Evolutionary conservation across 2,888 invertebrate species (phyloP), one percentile per base, ranked within the genome.

Genomic region (Drosophila pullipes): DNA sequence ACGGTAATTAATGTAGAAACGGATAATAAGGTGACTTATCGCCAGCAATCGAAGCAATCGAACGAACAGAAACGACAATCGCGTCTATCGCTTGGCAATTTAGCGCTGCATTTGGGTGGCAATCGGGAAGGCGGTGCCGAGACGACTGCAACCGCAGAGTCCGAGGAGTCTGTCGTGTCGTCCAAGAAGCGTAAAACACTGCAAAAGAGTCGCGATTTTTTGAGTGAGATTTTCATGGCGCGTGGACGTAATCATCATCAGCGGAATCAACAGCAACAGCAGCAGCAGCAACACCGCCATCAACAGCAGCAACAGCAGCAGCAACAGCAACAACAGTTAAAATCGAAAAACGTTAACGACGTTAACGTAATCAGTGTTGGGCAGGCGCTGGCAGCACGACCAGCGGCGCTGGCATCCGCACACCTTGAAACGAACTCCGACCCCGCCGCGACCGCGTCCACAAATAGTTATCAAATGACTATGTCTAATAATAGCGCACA

Each of bases 191-290:
- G 89, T 39, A 91, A 85, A 82, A 87, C 92, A 62, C 83, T 91
- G 74, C 89, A 90, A 77, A 90, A 85, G 76, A 91, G 92, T 83
- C 91, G 92, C 69, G 91, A 91, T 63, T 90, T 92, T 78, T 82
- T 92, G 55, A 91, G 85, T 84, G 92, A 92, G 70, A 91, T 93
- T 79, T 92, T 92, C 90, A 93, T 93, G 93, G 93, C 93, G 77
- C 93, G 93, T 82, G 93, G 93, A 91, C 93, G 93, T 88, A 92
- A 93, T 87, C 92, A 93, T 69, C 91, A 93, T 69, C 91, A 92
- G 82, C 91, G 92, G 28, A 85, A 84, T 66, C 90, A 91, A 66
- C 89, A 89, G 61, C 84, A 87, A 63, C 89, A 44, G 80, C 91
- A 91, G 80, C 91, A 92, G 18, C 85, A 91, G 63, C 89, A 71